Conservation (phyloP, 2,113 vertebrate species). For the Turnix velox region DNA sequence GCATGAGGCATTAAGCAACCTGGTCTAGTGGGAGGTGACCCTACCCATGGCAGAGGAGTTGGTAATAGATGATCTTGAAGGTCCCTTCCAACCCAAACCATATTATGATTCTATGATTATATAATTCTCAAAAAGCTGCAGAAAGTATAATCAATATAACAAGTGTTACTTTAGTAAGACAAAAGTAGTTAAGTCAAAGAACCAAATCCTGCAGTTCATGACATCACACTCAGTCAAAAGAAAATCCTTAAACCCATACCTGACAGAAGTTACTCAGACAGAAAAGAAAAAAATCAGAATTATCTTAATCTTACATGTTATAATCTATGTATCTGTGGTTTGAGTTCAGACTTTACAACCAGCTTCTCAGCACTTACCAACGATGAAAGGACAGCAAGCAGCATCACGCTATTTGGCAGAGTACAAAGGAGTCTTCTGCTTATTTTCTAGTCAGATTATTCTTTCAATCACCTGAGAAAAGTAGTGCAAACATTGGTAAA, state of each 20-base stretch:
- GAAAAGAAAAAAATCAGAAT: background rate
- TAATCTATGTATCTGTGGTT: background rate
- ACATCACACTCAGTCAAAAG: background rate
- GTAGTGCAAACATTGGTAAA: background rate
- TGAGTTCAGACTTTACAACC: background rate
- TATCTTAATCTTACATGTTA: background rate
- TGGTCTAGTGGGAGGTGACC: no score
- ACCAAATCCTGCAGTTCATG: background rate
- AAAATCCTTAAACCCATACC: background rate
- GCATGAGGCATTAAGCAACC: no score
- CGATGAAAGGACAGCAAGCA: background rate
- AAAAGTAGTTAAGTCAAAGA: background rate
- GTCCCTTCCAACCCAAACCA: no score
- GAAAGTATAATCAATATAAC: background rate
- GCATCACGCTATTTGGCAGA: background rate
- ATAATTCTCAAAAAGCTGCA: background rate
- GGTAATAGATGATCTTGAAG: no score
- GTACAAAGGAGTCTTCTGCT: background rate
- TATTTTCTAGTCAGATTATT: background rate
- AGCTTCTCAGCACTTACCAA: background rate
- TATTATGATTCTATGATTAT: no score
- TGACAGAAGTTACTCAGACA: background rate
- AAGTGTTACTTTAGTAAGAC: background rate
- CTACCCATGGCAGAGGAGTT: no score
- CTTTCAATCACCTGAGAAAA: background rate